These are phyloP conservation scores for Zaprionus lineosus DNA, from an alignment of 2,888 invertebrate species.

Conservation along the genomic window DNA sequence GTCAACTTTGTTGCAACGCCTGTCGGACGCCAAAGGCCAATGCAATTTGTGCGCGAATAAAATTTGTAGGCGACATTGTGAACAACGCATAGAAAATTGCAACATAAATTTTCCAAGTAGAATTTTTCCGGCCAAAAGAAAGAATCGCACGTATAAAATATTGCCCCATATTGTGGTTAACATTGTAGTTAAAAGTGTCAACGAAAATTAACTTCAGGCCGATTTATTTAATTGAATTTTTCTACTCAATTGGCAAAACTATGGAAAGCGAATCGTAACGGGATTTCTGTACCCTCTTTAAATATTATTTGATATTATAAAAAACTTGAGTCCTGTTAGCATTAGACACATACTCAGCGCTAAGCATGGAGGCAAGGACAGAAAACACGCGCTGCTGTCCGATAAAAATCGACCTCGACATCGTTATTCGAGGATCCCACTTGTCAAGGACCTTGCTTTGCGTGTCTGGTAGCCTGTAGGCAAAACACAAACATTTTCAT, in stretches of 20 bases:
- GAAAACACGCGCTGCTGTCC: constrained; percentile 13
- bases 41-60: constrained; percentile 57
- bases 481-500: constrained; percentile 63
- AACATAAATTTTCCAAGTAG: constrained; percentile 50
- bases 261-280: too few species aligned
- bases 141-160: constrained; percentile 29
- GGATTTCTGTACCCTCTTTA: too few species aligned
- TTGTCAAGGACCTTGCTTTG: constrained; percentile 6
- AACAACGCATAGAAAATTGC: constrained; percentile 68
- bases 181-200: constrained; percentile 61
- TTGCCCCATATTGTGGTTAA: constrained; percentile 58
- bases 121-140: constrained; percentile 15
- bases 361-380: not conserved
- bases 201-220: constrained; percentile 56
- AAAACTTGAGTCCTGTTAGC: too few species aligned
- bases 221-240: constrained; percentile 51
- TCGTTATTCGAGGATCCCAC: constrained; percentile 29
- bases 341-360: not conserved
- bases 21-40: constrained; percentile 51
- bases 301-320: too few species aligned
- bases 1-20: constrained; percentile 62
- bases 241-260: not conserved
- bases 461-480: constrained; percentile 12
- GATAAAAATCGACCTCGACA: constrained; percentile 49
- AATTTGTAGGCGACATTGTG: constrained; percentile 44